Conservation (phyloP, 2,797 vertebrate genomes). For the Pantherophis alleghaniensis region DNA sequence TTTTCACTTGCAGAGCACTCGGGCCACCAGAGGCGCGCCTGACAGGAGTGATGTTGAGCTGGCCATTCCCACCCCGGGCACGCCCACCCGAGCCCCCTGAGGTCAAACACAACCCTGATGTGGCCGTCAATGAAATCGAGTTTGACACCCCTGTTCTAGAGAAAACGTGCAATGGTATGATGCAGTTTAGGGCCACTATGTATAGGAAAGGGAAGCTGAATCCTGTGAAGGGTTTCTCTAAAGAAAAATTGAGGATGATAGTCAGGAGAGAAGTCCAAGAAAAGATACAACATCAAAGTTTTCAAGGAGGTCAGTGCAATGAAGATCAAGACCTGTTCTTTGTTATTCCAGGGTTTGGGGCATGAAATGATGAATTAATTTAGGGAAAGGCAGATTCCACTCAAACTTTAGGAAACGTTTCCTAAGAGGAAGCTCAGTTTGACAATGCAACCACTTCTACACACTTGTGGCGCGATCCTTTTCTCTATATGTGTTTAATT, state of each 20-base stretch:
- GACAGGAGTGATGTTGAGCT: no score
- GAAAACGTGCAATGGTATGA: no score
- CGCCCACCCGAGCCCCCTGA: no score
- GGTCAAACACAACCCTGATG: no score
- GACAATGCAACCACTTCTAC: background rate
- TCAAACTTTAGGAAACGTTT: background rate
- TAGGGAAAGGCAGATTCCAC: background rate
- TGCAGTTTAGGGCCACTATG: background rate
- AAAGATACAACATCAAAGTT: background rate
- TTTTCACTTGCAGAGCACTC: no score
- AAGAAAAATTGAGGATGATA: background rate
- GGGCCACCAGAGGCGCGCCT: accelerated
- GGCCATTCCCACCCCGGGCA: no score
- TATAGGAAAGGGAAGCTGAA: background rate
- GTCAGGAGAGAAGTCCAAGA: background rate
- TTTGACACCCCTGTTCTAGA: no score
- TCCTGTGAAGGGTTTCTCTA: background rate
- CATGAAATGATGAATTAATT: background rate
- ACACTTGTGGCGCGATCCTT: background rate
- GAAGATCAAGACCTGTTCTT: background rate
- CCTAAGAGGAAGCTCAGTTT: background rate
- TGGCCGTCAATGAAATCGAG: no score
- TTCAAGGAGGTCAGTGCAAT: background rate
- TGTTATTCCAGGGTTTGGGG: background rate
- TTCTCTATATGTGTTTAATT: background rate